A percentile compares a stretch with the other conserved stretches of the same genome.
phyloP scores from a whole-genome alignment of 2,113 vertebrate species.

The Hoplias malabaricus region DNA sequence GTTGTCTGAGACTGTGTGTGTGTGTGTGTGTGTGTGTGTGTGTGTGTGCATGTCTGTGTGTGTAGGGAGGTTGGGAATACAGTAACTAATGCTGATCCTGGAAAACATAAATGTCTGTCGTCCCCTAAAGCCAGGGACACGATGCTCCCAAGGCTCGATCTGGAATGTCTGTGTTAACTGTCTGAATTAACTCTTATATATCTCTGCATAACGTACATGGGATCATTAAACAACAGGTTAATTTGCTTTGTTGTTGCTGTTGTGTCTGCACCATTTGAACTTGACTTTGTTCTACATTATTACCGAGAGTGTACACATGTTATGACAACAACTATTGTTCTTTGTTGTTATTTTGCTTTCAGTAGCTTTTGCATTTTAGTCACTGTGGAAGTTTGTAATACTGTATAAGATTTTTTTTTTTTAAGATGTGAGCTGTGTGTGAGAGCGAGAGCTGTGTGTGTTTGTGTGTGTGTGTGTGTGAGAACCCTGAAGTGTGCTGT shows the following conservation, averaged over 20 bases:
- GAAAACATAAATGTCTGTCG: slow-evolving; percentile 2
- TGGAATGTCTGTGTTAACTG: slow-evolving; percentile 35
- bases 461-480: too few relatives aligned
- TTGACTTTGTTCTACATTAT: slow-evolving; percentile 40
- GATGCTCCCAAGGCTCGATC: slow-evolving; percentile 36
- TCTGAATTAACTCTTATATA: slow-evolving; percentile 39
- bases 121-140: slow-evolving; percentile 22
- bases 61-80: too few relatives aligned
- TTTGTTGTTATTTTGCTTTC: slow-evolving; percentile 38
- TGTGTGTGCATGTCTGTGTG: too few relatives aligned
- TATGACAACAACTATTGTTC: slow-evolving; percentile 23
- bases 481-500: slow-evolving; percentile 33
- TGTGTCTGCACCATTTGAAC: slow-evolving; percentile 50
- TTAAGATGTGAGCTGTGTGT: slow-evolving; percentile 30
- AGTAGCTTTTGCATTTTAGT: slow-evolving; percentile 52
- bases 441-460: slow-evolving; percentile 1
- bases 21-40: too few relatives aligned
- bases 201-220: slow-evolving; percentile 34
- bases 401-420: slow-evolving; percentile 49
- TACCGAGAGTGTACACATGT: slow-evolving; percentile 48
- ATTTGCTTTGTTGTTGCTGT: slow-evolving; percentile 21
- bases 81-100: slow-evolving; percentile 31
- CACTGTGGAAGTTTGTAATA: slow-evolving; percentile 52
- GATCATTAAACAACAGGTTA: slow-evolving; percentile 44
- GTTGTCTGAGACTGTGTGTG: too few relatives aligned